Conservation (phyloP, 2,888 invertebrate species). For the Neoscelio sp. region DNA sequence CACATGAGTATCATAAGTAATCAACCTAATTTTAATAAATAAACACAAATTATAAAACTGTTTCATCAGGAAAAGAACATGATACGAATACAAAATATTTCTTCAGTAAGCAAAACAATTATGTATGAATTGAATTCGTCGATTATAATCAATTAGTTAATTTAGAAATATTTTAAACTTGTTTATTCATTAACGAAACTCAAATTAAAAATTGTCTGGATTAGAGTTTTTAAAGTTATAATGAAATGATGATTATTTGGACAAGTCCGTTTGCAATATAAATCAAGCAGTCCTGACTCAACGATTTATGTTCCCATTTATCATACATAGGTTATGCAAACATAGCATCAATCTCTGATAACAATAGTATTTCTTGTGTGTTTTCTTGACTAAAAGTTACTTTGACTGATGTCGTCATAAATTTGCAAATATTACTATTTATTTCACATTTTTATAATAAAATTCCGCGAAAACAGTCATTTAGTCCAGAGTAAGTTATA, state of each 20-base stretch:
- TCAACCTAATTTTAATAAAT: no score
- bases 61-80: no score
- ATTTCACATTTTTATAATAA: slow-evolving; percentile 19
- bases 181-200: no score
- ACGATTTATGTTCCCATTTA: slow-evolving; percentile 60
- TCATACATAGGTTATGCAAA: slow-evolving; percentile 43
- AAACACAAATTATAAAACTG: no score
- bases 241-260: slow-evolving; percentile 4
- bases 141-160: no score
- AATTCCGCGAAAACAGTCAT: slow-evolving; percentile 43
- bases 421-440: slow-evolving; percentile 1
- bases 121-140: no score
- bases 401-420: slow-evolving; percentile 29
- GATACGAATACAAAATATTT: no score
- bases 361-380: slow-evolving; percentile 22
- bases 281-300: slow-evolving; percentile 17
- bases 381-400: slow-evolving; percentile 31
- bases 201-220: not conserved
- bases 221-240: no score
- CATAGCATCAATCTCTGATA: slow-evolving; percentile 3
- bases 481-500: not conserved
- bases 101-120: no score
- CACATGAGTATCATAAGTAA: no score
- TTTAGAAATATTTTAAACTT: no score
- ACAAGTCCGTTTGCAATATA: slow-evolving; percentile 9